phyloP scores from a whole-genome alignment of 2,113 vertebrate species.

The Embiotoca jacksoni region DNA sequence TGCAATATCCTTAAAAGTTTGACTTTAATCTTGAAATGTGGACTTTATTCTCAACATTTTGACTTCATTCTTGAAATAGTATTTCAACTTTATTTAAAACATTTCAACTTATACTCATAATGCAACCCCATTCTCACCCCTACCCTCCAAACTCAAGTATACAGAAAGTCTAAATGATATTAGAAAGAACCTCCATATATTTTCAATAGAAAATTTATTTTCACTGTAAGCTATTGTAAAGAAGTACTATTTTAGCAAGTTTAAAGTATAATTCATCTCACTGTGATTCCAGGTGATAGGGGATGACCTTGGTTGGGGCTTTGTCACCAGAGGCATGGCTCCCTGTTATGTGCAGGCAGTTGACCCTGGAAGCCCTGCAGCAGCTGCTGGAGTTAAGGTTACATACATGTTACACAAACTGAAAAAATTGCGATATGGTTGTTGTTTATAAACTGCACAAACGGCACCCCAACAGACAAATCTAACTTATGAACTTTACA shows the following conservation, averaged over 20 bases:
- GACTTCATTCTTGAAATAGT: too few species aligned
- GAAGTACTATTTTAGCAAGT: neutral
- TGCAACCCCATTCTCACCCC: too few species aligned
- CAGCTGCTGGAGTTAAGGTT: slow-evolving; percentile 91
- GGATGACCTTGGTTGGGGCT: slow-evolving; percentile 91
- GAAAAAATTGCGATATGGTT: neutral
- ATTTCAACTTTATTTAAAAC: too few species aligned
- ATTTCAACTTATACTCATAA: too few species aligned
- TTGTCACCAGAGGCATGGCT: slow-evolving; percentile 88
- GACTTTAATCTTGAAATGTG: too few species aligned
- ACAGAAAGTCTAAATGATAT: too few species aligned
- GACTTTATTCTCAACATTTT: too few species aligned
- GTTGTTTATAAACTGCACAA: neutral
- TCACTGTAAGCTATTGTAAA: neutral
- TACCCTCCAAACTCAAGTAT: too few species aligned
- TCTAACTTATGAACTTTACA: neutral
- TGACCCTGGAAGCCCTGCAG: slow-evolving; percentile 90
- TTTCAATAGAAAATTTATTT: neutral
- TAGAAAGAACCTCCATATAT: neutral
- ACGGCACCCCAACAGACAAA: neutral
- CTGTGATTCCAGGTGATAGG: slow-evolving; percentile 84
- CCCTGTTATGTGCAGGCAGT: slow-evolving; percentile 92
- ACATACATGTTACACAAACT: neutral
- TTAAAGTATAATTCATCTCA: slow-evolving; percentile 19
- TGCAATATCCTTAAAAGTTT: too few species aligned